These are phyloP conservation scores for Bimastos eiseni DNA, from an alignment of 2,888 invertebrate species.

Conservation along the genomic window DNA sequence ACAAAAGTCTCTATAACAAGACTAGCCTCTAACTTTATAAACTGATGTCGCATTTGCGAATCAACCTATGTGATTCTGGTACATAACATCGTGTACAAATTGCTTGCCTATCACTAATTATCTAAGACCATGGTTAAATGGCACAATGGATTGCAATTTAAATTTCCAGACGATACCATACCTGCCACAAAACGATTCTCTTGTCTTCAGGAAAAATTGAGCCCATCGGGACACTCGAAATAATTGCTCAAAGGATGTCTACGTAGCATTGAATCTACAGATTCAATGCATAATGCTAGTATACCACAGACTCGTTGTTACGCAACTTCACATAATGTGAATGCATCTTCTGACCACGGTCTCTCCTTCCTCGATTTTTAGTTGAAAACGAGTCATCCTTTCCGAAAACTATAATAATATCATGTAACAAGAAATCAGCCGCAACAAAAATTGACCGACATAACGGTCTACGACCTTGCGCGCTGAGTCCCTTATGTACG, in stretches of 20 bases:
- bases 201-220: not conserved
- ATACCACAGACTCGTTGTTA: not conserved
- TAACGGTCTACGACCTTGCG: not conserved
- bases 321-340: not conserved
- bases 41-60: too few species aligned
- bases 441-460: slow-evolving; percentile 1
- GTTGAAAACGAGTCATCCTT: not conserved
- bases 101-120: not conserved
- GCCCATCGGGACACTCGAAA: slow-evolving; percentile 13
- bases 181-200: not conserved
- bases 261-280: slow-evolving; percentile 1
- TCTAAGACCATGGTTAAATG: not conserved
- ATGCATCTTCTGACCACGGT: not conserved
- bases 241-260: not conserved
- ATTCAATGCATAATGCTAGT: not conserved
- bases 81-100: not conserved
- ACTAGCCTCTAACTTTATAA: too few species aligned
- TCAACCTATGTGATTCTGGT: not conserved
- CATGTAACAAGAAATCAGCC: not conserved
- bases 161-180: not conserved
- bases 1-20: too few species aligned
- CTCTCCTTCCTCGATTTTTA: not conserved
- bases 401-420: not conserved
- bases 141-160: not conserved
- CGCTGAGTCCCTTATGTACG: not conserved